Evolutionary conservation across 2,113 vertebrate genomes (phyloP).

Genomic region (Nothocercus nigrocapillus): DNA sequence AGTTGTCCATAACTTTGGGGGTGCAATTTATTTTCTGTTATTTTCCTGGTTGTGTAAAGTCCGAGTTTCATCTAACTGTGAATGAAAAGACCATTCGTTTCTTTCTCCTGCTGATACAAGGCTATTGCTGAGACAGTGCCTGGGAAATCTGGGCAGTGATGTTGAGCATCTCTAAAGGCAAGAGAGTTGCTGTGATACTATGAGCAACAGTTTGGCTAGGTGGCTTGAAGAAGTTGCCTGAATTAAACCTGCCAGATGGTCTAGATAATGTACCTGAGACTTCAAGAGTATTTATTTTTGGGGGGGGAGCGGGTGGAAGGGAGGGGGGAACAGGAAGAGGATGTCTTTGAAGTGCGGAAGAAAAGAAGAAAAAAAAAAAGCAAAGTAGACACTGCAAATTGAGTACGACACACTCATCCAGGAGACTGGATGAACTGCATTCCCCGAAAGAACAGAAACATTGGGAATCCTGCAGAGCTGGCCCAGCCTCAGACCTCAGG

Average conservation of each 20-base stretch:
- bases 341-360: background rate
- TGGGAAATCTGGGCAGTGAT: background rate
- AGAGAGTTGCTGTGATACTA: background rate
- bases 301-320: too few species aligned
- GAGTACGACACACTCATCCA: background rate
- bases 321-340: too few species aligned
- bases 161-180: accelerated
- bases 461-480: background rate
- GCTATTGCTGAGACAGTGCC: accelerated
- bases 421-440: background rate
- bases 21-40: accelerated
- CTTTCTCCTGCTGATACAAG: background rate
- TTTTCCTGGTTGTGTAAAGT: background rate
- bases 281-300: too few species aligned
- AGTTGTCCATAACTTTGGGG: background rate
- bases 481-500: background rate
- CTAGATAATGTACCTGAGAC: background rate
- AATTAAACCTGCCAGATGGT: background rate
- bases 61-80: background rate
- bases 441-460: background rate
- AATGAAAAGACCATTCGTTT: background rate
- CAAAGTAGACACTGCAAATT: background rate
- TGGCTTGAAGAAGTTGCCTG: background rate
- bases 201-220: background rate
- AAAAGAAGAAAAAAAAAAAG: background rate